Conservation (phyloP, 1,140 invertebrate species). For the Drosophila rhopaloa region DNA sequence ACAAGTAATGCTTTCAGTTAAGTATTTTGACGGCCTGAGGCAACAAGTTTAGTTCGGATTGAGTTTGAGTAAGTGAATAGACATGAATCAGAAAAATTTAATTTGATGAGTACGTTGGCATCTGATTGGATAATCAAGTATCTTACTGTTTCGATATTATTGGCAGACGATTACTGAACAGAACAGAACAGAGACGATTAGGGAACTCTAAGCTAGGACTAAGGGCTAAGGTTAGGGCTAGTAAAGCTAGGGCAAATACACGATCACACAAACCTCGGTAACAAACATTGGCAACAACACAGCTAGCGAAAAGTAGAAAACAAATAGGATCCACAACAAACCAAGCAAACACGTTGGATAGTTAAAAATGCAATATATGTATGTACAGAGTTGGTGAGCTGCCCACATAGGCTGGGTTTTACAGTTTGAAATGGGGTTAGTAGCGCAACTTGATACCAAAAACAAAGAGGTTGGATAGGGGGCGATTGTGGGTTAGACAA, state of each 20-base stretch:
- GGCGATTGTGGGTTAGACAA: constrained; percentile 10
- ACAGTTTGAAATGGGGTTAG: constrained; percentile 49
- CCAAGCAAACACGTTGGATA: constrained; percentile 50
- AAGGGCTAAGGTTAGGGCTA: constrained; percentile 18
- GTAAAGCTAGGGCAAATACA: constrained; percentile 8
- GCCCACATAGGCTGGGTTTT: constrained; percentile 24
- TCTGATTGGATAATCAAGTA: constrained; percentile 32
- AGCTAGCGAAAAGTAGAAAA: constrained; percentile 48
- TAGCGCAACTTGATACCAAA: constrained; percentile 55
- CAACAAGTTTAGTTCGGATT: constrained; percentile 81
- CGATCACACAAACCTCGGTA: constrained; percentile 23
- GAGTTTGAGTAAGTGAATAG: constrained; percentile 79
- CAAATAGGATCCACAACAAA: constrained; percentile 48
- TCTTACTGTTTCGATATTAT: constrained; percentile 39
- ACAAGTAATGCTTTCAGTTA: constrained; percentile 76
- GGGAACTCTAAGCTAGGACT: constrained; percentile 33
- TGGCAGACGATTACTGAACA: constrained; percentile 41
- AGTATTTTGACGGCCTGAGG: constrained; percentile 82
- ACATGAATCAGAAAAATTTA: constrained; percentile 73
- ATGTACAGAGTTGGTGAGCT: constrained; percentile 11
- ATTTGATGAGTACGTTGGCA: constrained; percentile 70
- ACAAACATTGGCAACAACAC: constrained; percentile 48
- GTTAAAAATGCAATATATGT: constrained; percentile 38
- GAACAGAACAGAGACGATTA: constrained; percentile 35
- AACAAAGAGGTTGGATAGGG: constrained; percentile 12